Conservation (phyloP, 2,113 vertebrate species). For the Channa argus region DNA sequence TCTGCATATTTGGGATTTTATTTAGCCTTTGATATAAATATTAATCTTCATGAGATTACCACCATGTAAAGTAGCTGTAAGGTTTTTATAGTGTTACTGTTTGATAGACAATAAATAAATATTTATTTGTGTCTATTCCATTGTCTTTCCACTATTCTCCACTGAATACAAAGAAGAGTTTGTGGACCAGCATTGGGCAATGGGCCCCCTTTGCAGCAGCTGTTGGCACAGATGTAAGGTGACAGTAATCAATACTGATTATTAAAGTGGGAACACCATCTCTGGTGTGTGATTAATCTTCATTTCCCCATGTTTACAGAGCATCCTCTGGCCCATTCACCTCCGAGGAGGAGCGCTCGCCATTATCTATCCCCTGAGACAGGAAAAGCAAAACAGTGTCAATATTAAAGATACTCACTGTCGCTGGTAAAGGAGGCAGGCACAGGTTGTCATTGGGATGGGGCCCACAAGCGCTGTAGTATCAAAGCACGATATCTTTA, state of each 20-base stretch:
- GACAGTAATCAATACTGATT: constrained; percentile 85
- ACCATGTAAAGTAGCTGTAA: no score
- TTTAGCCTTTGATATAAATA: no score
- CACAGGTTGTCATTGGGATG: constrained; percentile 26
- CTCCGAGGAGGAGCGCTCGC: constrained; percentile 58
- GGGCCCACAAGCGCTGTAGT: neutral
- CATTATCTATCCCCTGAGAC: constrained; percentile 77
- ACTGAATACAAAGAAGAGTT: constrained; percentile 27
- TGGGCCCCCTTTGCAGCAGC: constrained; percentile 66
- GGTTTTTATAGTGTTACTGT: no score
- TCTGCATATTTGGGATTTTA: no score
- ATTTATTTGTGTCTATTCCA: constrained; percentile 44
- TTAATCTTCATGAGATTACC: no score
- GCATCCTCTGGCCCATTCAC: constrained; percentile 66
- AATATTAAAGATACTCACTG: constrained; percentile 71
- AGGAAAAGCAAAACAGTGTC: constrained; percentile 73
- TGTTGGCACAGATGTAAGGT: constrained; percentile 82
- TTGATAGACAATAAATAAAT: constrained; percentile 1
- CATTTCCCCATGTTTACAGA: constrained; percentile 81
- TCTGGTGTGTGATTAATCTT: constrained; percentile 83
- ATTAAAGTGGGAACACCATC: constrained; percentile 83
- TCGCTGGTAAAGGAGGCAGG: constrained; percentile 43
- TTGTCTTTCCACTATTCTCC: constrained; percentile 31
- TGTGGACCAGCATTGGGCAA: constrained; percentile 59
- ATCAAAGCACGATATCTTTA: constrained; percentile 2